Evolutionary conservation across 2,113 vertebrate species (phyloP).

Genomic region (Bubo bubo): DNA sequence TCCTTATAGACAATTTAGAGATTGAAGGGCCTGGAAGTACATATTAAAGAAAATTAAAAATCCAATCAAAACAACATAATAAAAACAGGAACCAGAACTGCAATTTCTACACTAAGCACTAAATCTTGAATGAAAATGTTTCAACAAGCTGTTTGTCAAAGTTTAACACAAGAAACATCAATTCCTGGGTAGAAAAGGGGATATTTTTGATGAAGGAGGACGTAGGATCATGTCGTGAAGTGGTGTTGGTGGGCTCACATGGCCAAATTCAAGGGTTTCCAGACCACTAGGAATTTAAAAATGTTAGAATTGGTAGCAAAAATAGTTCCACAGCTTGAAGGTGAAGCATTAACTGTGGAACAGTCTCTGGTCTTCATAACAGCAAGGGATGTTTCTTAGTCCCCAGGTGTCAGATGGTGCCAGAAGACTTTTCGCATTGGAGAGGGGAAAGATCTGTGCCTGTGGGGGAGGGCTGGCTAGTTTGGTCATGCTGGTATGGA

Average conservation of each 20-base stretch:
- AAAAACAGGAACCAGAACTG: neutral
- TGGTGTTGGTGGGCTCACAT: neutral
- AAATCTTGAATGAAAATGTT: neutral
- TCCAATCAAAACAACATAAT: neutral
- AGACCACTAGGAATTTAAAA: neutral
- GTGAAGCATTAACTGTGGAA: neutral
- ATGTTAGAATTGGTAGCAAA: neutral
- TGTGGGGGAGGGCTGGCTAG: neutral
- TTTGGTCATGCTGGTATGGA: neutral
- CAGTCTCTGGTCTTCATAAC: neutral
- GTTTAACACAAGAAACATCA: neutral
- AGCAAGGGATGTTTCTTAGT: neutral
- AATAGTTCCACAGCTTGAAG: neutral
- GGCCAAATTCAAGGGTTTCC: neutral
- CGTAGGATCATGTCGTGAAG: accelerated
- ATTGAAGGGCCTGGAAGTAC: neutral
- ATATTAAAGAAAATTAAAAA: slow-evolving; percentile 41
- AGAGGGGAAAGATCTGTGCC: neutral
- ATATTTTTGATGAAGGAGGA: neutral
- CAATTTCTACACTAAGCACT: neutral
- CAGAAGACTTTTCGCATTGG: neutral
- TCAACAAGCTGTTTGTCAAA: neutral
- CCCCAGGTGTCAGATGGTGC: neutral
- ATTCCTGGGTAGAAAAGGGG: neutral
- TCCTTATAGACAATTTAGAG: neutral